phyloP scores from a whole-genome alignment of 2,113 vertebrate species.

The Miniopterus natalensis region DNA sequence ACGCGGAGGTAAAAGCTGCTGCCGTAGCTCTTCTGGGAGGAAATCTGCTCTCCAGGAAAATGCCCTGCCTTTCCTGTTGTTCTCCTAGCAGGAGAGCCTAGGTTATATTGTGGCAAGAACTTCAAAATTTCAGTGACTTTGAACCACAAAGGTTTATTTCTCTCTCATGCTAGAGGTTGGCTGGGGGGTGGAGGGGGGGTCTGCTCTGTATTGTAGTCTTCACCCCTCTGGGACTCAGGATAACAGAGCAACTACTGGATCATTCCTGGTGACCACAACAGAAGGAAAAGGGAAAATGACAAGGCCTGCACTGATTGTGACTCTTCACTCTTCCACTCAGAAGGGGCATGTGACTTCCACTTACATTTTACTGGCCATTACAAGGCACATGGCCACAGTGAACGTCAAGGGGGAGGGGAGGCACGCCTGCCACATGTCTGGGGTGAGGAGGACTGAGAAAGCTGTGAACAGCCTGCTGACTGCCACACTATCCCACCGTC shows the following conservation, averaged over 20 bases:
- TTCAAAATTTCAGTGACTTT: not conserved
- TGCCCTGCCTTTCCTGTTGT: not conserved
- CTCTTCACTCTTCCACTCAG: not conserved
- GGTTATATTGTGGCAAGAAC: not conserved
- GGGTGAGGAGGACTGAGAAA: not conserved
- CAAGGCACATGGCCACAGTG: not conserved
- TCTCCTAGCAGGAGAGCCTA: not conserved
- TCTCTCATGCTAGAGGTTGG: not conserved
- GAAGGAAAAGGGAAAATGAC: not conserved
- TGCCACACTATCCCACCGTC: not conserved
- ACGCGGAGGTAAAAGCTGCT: constrained; percentile 72
- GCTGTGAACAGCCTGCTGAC: not conserved
- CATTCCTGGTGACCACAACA: not conserved
- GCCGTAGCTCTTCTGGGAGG: not conserved
- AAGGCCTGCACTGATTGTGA: not conserved
- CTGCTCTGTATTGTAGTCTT: not conserved
- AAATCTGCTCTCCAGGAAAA: constrained; percentile 42
- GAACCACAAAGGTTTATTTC: not conserved
- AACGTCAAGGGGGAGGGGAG: not conserved
- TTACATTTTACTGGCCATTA: no score
- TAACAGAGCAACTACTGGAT: not conserved
- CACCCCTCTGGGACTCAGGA: not conserved
- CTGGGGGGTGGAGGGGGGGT: not conserved
- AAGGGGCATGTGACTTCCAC: not conserved
- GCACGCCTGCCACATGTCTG: not conserved